Percentiles rank a stretch among this genome's conserved stretches.
phyloP scores from a whole-genome alignment of 2,888 invertebrate species.

The Tetropium fuscum region DNA sequence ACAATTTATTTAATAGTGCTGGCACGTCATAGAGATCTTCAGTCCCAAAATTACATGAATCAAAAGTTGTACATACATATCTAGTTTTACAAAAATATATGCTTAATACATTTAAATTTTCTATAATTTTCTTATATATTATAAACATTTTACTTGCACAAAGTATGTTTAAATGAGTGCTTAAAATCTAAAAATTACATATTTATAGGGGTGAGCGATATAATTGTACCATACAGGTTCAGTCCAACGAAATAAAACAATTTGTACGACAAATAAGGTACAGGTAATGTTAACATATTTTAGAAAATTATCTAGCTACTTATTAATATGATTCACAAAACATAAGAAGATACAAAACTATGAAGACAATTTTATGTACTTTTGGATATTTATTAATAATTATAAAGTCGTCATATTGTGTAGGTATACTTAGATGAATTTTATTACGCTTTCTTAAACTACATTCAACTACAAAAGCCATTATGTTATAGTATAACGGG shows the following conservation, averaged over 20 bases:
- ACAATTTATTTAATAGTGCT: conserved; percentile 36
- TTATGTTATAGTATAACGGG: no score
- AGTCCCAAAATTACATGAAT: conserved; percentile 20
- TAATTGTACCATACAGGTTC: conserved; percentile 26
- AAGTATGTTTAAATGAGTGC: no score
- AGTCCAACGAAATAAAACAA: conserved; percentile 15
- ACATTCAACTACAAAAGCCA: no score
- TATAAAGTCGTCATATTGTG: no score
- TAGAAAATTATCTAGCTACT: no score
- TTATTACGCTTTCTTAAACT: no score
- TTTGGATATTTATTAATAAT: no score
- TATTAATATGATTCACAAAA: neutral
- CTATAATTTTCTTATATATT: conserved; percentile 1
- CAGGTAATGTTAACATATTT: neutral
- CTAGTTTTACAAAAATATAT: conserved; percentile 26
- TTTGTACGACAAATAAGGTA: conserved; percentile 8
- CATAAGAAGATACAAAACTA: no score
- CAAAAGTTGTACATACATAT: conserved; percentile 18
- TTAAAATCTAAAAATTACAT: conserved; percentile 13
- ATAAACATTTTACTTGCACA: no score
- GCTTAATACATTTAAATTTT: conserved; percentile 9
- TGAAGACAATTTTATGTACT: no score
- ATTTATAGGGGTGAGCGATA: no score
- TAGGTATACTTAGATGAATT: no score
- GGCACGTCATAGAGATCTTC: conserved; percentile 30